Base-by-base conservation (phyloP, 2,113 vertebrate genomes). In the Phaetusa simplex region DNA sequence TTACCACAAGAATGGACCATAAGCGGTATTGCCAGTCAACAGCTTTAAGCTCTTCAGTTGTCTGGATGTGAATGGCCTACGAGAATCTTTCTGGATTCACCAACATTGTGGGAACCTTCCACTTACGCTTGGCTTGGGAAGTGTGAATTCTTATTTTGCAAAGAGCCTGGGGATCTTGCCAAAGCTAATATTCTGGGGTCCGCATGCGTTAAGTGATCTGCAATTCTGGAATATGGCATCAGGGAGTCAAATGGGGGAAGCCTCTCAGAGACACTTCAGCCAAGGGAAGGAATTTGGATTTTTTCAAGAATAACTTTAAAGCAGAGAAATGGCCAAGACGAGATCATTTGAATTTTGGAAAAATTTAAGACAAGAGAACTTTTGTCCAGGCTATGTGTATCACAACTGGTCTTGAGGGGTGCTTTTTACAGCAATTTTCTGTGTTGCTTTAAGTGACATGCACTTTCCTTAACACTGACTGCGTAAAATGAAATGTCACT, bases 131-230 rank as follows among this genome's bases (percentile, higher is more conserved):
- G 91, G 85, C 90, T 86, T 72, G 67, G 29, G 49, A 96, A 94
- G 92, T 96, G 96, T 96, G 95, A 97, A 94, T 97, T 97, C 88
- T 93, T 94, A 96, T 93, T 97, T 97, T 93, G 94, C 76, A 93
- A 91, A 82, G 77, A 90, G 52, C 84, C 66, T 71, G 86, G 74
- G 76, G 74, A 95, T 64, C 53, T 93, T 95, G 95, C 97, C 97
- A 97, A 97, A 94, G 78, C 29, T 95, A 97, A 97, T 96, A 97
- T 93, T 95, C 95, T 93, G 76, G 85, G 83, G 50, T 96, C 88
- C 95, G 88, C 76, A 93, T 95, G 97, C 92, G 91, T 80, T 94
- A 95, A 94, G 84, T 66, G 96, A 95, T 93, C 2, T 1, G 71
- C 69, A 94, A 8, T 84, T 95, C 78, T 94, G 88, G 94, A 96